Conservation (phyloP, 2,888 invertebrate species). For the Drosophila meridionalis region DNA sequence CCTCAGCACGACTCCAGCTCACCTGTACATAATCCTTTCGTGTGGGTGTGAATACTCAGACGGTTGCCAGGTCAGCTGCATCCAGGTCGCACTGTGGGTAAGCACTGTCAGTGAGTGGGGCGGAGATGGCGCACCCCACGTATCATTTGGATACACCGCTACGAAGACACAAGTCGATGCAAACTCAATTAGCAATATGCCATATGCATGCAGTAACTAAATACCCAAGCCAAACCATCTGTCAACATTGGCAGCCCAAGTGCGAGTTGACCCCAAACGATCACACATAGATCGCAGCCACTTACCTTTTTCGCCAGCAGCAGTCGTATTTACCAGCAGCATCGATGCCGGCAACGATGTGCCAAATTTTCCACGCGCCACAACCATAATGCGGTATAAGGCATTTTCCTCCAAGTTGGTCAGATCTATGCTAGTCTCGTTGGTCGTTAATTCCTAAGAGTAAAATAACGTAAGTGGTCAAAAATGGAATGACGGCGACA, state of each 20-base stretch:
- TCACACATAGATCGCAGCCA: constrained; percentile 13
- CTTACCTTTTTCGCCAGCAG: constrained; percentile 71
- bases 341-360: constrained; percentile 93
- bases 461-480: constrained; percentile 53
- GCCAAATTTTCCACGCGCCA: constrained; percentile 91
- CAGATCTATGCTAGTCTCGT: constrained; percentile 88
- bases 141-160: constrained; percentile 44
- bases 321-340: constrained; percentile 89
- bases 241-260: constrained; percentile 32
- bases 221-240: constrained; percentile 13
- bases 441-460: constrained; percentile 89
- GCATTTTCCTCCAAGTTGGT: constrained; percentile 88
- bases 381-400: constrained; percentile 92
- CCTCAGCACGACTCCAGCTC: constrained; percentile 59
- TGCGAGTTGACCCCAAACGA: constrained; percentile 37
- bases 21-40: constrained; percentile 91
- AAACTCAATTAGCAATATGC: not conserved
- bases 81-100: constrained; percentile 92
- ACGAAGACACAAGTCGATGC: constrained; percentile 1
- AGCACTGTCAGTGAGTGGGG: constrained; percentile 92
- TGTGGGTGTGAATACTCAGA: constrained; percentile 93
- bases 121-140: constrained; percentile 90
- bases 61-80: constrained; percentile 93
- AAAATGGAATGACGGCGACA: not conserved
- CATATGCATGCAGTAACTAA: not conserved